Percentiles rank a stretch among this genome's conserved stretches.
These are phyloP conservation scores for Actinemys pallida DNA, from an alignment of 2,113 vertebrate species.

Conservation along the genomic window DNA sequence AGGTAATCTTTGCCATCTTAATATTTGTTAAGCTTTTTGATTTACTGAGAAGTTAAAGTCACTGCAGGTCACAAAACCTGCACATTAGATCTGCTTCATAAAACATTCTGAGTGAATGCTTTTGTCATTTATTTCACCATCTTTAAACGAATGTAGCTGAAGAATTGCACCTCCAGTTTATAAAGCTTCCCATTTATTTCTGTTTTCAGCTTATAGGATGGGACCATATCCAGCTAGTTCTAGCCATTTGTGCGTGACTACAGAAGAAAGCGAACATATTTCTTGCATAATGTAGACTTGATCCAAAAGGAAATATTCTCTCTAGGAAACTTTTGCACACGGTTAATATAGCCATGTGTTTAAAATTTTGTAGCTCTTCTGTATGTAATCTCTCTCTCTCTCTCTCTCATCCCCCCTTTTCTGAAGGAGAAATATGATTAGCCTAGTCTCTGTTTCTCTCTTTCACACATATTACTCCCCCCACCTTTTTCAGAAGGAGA, in stretches of 20 bases:
- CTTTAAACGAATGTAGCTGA: conserved; percentile 82
- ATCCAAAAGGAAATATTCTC: conserved; percentile 62
- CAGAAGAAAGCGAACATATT: conserved; percentile 67
- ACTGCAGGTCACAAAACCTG: conserved; percentile 79
- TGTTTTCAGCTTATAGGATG: conserved; percentile 71
- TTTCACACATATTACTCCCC: conserved; percentile 29
- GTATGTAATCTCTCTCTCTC: not conserved
- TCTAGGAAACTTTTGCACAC: conserved; percentile 34
- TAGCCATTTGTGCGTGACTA: conserved; percentile 49
- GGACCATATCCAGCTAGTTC: conserved; percentile 56
- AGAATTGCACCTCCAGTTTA: conserved; percentile 77
- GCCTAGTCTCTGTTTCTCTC: not conserved
- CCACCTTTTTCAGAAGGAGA: conserved; percentile 59
- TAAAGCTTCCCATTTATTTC: conserved; percentile 81
- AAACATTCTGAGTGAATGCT: conserved; percentile 74
- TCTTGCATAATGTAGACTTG: conserved; percentile 48
- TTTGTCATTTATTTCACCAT: conserved; percentile 78
- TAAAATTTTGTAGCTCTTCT: conserved; percentile 5
- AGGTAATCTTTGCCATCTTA: conserved; percentile 81
- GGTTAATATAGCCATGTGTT: not conserved
- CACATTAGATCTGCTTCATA: conserved; percentile 83
- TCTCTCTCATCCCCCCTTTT: not conserved
- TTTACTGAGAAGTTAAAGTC: conserved; percentile 82
- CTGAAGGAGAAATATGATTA: conserved; percentile 21
- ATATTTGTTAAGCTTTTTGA: conserved; percentile 85